A percentile compares a stretch with the other conserved stretches of the same genome.
phyloP scores from a whole-genome alignment of 2,797 vertebrate genomes.

The Amniataba percoides region DNA sequence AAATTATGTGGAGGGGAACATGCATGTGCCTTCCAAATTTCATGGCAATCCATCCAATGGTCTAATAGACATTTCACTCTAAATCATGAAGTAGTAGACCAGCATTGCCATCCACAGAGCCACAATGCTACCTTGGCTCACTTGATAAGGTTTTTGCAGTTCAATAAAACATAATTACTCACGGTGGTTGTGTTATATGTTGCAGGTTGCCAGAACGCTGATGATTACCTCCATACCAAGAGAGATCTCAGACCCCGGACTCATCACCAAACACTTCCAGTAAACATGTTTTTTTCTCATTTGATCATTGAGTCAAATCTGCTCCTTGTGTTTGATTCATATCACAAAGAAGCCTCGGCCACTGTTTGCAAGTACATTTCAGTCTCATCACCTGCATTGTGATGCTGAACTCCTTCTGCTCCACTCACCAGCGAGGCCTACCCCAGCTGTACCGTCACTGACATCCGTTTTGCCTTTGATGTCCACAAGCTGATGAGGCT shows the following conservation, averaged over 20 bases:
- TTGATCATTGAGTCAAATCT: slow-evolving; percentile 33
- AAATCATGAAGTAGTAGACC: not conserved
- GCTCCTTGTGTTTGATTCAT: slow-evolving; percentile 3
- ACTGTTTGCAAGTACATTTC: not conserved
- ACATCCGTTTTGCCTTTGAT: slow-evolving; percentile 94
- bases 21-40: not conserved
- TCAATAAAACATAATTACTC: not conserved
- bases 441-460: slow-evolving; percentile 94
- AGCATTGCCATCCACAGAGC: not conserved
- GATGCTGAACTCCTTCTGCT: slow-evolving; percentile 24
- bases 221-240: slow-evolving; percentile 94
- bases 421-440: slow-evolving; percentile 91
- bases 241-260: slow-evolving; percentile 93
- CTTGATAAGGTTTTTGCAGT: not conserved
- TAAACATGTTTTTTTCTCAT: slow-evolving; percentile 74
- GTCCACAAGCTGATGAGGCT: slow-evolving; percentile 93
- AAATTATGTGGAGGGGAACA: not conserved
- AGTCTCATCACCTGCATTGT: not conserved
- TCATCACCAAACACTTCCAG: slow-evolving; percentile 98
- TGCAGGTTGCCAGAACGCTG: slow-evolving; percentile 92
- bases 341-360: not conserved
- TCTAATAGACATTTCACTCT: not conserved
- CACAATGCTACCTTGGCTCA: too few relatives aligned
- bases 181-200: slow-evolving; percentile 32
- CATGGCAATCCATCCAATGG: not conserved